Evolutionary conservation across 2,113 vertebrate genomes (phyloP), one percentile per base, ranked within the genome.

Genomic region (Alligator mississippiensis): DNA sequence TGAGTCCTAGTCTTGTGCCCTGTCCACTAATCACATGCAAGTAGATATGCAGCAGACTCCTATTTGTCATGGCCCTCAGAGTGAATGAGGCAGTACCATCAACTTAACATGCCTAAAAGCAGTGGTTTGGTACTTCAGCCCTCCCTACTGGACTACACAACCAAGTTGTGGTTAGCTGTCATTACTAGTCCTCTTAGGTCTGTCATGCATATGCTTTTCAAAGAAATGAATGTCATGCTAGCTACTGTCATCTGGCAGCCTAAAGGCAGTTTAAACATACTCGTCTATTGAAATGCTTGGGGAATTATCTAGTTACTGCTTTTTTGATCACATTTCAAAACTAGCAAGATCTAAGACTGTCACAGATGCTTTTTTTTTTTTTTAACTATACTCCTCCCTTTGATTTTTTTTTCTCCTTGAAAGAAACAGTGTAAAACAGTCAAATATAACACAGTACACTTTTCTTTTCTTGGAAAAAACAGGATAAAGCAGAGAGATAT

Each of bases 271-370:
- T 95, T 74, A 93, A 91, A 64, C n/a, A 55, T 47, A 14, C 22
- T 88, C 81, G 27, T 85, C 34, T 87, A 74, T 0, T 79, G 82
- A 87, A 93, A 87, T 93, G 59, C 64, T 84, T 24, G 70, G 64
- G 77, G 55, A 95, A 84, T 84, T 85, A 80, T 78, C 30, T 85
- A 85, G 34, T 25, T 86, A 66, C 34, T 90, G 68, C 58, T 62
- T 80, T 93, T 86, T 84, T 80, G 72, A 77, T 82, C 17, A 11
- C n/a, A 17, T 90, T 90, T 60, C 85, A 92, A 92, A 95, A 94
- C 80, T 77, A 68, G 1, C 78, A 55, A 85, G 82, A 22, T 85
- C 21, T 83, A 72, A 90, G 79, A 74, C 34, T 34, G 15, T 94
- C 75, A 62, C 83, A 90, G 93, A 94, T 79, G 0, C 54, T 85